Evolutionary conservation across 2,113 vertebrate genomes (phyloP), one percentile per base, ranked within the genome.

Genomic region (Ia io): DNA sequence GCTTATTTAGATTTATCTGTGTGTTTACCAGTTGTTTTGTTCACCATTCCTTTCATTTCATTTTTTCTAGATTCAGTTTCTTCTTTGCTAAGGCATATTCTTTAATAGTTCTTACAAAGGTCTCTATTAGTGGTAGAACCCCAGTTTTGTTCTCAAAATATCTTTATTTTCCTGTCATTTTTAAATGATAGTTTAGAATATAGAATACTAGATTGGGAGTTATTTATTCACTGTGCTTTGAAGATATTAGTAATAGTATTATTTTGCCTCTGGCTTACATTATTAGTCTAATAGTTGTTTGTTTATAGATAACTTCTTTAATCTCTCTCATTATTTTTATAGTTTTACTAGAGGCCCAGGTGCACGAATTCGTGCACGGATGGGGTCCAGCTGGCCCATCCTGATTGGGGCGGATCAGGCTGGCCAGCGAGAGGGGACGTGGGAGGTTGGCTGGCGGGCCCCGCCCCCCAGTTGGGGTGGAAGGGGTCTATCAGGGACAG

Each of bases 261-360:
- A 32, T 69, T 71, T 78, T 78, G 53, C 18, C 17, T 95, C 80
- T 69, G 63, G n/a, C n/a, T 84, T 84, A 32, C 13, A 1, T 74
- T 77, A n/a, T 67, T 10, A 78, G 9, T 49, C 63, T 87, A 16
- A 35, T 56, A 70, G 2, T 20, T 56, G 14, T 73, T 87, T 69
- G 35, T 25, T 53, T 42, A 22, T 95, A 84, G 20, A 32, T 87
- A 83, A 53, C 18, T 37, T 86, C 10, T 79, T 20, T 78, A 90
- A 83, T 93, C 5, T 89, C 53, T 84, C 49, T 76, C 32, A 32
- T 56, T 91, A 69, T 91, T 90, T 86, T 49, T 59, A 88, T 84
- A 22, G 42, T 70, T 82, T 80, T 84, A 44, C 18, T 53, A 53
- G 51, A 53, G 17, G 18, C 18, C 51, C 6, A n/a, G 13, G 51